Percentiles rank a stretch among this genome's conserved stretches.
These are phyloP conservation scores for Crotalus horridus DNA, from an alignment of 2,113 vertebrate species.

Conservation along the genomic window DNA sequence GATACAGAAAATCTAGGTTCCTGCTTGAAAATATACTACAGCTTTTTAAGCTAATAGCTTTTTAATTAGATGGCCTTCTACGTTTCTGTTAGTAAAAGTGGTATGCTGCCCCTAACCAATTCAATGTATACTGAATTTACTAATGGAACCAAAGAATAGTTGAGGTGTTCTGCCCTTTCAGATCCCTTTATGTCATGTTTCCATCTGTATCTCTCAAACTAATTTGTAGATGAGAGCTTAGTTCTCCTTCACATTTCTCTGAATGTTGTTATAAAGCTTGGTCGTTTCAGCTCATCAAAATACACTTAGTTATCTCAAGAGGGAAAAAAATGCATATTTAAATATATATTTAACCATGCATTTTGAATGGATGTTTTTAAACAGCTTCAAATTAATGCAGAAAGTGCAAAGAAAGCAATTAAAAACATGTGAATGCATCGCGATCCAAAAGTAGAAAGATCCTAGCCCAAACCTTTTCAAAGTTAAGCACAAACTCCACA, in stretches of 20 bases:
- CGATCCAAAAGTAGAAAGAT: not conserved
- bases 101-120: not conserved
- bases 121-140: not conserved
- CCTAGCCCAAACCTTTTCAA: not conserved
- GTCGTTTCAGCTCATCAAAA: not conserved
- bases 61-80: not conserved
- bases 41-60: not conserved
- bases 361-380: not conserved
- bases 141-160: not conserved
- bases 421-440: not conserved
- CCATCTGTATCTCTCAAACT: not conserved
- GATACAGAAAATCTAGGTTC: not conserved
- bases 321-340: not conserved
- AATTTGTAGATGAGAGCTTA: not conserved
- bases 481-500: not conserved
- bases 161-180: not conserved
- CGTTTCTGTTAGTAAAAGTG: not conserved
- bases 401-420: not conserved
- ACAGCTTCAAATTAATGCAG: not conserved
- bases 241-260: not conserved
- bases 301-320: not conserved
- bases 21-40: not conserved
- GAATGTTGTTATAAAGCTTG: not conserved
- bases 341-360: not conserved
- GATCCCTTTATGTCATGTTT: not conserved